Percentiles rank a stretch among this genome's conserved stretches.
phyloP scores from a whole-genome alignment of 2,797 vertebrate genomes.

The Sebastes taczanowskii region DNA sequence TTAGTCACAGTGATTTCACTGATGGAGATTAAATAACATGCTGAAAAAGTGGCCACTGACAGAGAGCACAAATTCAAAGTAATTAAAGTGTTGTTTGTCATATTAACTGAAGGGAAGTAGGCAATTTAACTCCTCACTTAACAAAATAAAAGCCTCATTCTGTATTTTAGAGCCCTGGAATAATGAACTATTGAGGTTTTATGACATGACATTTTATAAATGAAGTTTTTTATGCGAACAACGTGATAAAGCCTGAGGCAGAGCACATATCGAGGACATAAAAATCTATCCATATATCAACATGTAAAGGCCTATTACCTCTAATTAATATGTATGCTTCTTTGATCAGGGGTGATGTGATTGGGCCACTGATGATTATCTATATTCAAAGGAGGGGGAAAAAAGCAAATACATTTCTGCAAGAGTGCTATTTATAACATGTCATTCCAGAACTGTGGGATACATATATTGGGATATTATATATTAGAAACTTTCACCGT shows the following conservation, averaged over 20 bases:
- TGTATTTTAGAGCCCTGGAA: background rate
- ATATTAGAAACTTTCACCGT: constrained; percentile 40
- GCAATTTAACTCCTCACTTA: background rate
- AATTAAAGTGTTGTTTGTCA: background rate
- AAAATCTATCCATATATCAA: constrained; percentile 24
- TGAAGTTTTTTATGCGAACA: constrained; percentile 9
- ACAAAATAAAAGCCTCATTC: constrained; percentile 33
- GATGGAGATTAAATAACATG: constrained; percentile 6
- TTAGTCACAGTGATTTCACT: constrained; percentile 9
- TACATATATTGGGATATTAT: constrained; percentile 5
- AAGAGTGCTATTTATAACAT: constrained; percentile 45
- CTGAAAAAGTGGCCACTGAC: background rate
- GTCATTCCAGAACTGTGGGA: constrained; percentile 33
- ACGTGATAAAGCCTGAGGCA: constrained; percentile 10
- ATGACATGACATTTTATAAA: constrained; percentile 20
- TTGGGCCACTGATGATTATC: constrained; percentile 16
- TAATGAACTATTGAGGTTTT: background rate
- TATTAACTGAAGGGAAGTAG: background rate
- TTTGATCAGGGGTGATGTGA: constrained; percentile 6
- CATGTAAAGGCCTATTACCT: constrained; percentile 20
- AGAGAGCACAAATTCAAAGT: background rate
- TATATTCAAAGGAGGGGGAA: background rate
- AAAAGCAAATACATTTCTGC: constrained; percentile 15
- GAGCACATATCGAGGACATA: constrained; percentile 1
- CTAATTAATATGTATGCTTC: constrained; percentile 47